Evolutionary conservation across 1,140 invertebrate genomes (phyloP), one percentile per base, ranked within the genome.

Genomic region (Cotesia glomerata): DNA sequence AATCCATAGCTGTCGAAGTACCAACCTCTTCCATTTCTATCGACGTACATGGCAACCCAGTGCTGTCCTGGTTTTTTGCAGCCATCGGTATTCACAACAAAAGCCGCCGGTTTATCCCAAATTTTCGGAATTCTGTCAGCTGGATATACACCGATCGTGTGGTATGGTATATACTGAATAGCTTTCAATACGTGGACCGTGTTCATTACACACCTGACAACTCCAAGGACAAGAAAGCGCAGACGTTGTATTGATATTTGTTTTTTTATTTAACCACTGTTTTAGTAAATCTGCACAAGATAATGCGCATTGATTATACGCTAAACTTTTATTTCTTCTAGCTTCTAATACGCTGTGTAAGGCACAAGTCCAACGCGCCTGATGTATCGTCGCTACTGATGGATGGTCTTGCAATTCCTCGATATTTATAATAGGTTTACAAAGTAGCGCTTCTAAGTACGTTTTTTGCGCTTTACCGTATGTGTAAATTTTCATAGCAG

Each of bases 181-280:
- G 36, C 36, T 39, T 39, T 5, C 5, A 39, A 39, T 39, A 39
- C 9, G 2, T 8, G 36, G 5, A 39, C 68, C 36, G 74, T 54
- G 63, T 70, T 68, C 8, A 73, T 64, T 11, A 62, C 74, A 56
- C 3, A 7, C 39, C 8, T 39, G 16, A 49, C n/a, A 36, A 3
- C 36, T 54, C 13, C 4, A 14, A 16, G 52, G n/a, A 16, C 52
- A 54, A 54, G n/a, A 13, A 13, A 5, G 16, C 13, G 13, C 16
- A 4, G 9, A 8, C 18, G 9, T 58, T 26, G 14, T 58, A 5
- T 18, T 58, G 5, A 18, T 54, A 16, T n/a, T 9, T 5, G 39
- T 5, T 11, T 45, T 7, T 5, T 11, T 11, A 45, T 45, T 45
- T 45, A 45, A 45, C 39, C 39, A 45, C 39, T 45, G 39, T 45